Conservation (phyloP, 92 coral and sea anemone genomes). For the Scolanthus callimorphus region DNA sequence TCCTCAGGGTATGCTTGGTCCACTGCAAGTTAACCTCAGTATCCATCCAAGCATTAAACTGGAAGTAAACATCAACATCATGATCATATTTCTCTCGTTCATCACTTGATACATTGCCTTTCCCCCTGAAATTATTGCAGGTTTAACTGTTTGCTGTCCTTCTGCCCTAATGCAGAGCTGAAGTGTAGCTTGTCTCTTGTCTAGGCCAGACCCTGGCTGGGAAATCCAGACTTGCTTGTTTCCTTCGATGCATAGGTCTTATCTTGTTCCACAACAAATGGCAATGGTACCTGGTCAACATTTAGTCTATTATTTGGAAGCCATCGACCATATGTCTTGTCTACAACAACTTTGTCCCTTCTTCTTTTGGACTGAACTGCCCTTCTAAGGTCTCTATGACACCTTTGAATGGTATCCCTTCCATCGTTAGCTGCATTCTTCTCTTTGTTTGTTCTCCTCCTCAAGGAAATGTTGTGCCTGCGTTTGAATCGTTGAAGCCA, state of each 20-base stretch:
- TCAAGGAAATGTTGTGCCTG: slow-evolving; percentile 15
- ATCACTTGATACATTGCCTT: slow-evolving; percentile 21
- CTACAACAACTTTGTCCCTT: slow-evolving; percentile 12
- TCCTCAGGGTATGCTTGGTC: slow-evolving; percentile 22
- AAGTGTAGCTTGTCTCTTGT: slow-evolving; percentile 23
- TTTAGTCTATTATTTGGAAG: slow-evolving; percentile 16
- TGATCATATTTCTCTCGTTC: slow-evolving; percentile 15
- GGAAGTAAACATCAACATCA: slow-evolving; percentile 20
- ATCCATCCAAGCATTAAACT: slow-evolving; percentile 30
- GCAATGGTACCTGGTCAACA: slow-evolving; percentile 22
- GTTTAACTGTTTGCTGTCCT: slow-evolving; percentile 30
- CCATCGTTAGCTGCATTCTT: slow-evolving; percentile 38
- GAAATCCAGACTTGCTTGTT: slow-evolving; percentile 22
- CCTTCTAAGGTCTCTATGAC: slow-evolving; percentile 7
- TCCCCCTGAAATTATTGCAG: slow-evolving; percentile 22
- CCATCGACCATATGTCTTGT: slow-evolving; percentile 26
- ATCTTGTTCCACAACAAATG: slow-evolving; percentile 24
- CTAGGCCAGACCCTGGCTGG: slow-evolving; percentile 18
- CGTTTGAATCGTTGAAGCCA: slow-evolving; percentile 31
- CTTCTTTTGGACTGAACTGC: slow-evolving; percentile 28
- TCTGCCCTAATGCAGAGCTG: slow-evolving; percentile 41
- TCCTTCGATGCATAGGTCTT: slow-evolving; percentile 16
- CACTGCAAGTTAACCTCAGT: slow-evolving; percentile 29
- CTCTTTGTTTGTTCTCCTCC: too few species aligned
- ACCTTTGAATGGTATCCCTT: slow-evolving; percentile 15